These are phyloP conservation scores for Leucoma salicis DNA, from an alignment of 2,888 invertebrate species.

Conservation along the genomic window DNA sequence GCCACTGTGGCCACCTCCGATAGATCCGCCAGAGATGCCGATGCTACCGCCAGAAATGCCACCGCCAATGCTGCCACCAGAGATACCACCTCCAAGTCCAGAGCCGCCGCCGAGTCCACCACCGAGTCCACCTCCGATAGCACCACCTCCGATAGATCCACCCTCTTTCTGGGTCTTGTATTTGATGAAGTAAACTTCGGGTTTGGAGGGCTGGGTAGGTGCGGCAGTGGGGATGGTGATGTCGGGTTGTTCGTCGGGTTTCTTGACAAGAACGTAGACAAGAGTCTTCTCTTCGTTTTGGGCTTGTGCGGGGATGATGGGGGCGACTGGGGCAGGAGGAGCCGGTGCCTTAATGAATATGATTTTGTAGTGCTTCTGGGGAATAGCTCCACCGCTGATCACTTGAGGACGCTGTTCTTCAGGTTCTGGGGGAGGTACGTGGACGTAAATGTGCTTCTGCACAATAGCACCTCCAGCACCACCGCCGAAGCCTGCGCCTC, in stretches of 20 bases:
- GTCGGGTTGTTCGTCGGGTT: constrained; percentile 91
- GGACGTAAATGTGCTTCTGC: constrained; percentile 92
- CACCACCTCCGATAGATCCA: constrained; percentile 33
- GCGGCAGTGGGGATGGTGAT: constrained; percentile 88
- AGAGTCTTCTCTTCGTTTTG: constrained; percentile 91
- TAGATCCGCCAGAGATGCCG: constrained; percentile 28
- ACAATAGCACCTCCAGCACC: constrained; percentile 83
- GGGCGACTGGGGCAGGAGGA: constrained; percentile 88
- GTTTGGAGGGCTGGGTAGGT: constrained; percentile 90
- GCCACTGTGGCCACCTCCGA: constrained; percentile 26
- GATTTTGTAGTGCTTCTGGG: constrained; percentile 92
- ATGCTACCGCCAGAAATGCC: constrained; percentile 38
- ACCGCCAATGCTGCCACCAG: constrained; percentile 33
- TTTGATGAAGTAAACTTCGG: constrained; percentile 92
- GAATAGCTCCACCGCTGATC: constrained; percentile 83
- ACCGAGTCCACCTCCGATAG: constrained; percentile 27
- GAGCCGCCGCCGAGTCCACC: constrained; percentile 24
- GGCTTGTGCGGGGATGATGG: constrained; percentile 87
- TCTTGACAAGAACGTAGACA: constrained; percentile 91
- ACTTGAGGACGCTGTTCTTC: constrained; percentile 86
- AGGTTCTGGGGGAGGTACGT: constrained; percentile 91
- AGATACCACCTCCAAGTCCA: constrained; percentile 35
- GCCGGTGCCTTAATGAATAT: constrained; percentile 93
- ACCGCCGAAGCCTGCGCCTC: constrained; percentile 55
- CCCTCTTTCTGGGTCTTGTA: constrained; percentile 88